Conservation (phyloP, 2,888 invertebrate genomes). For the Nomada lathburiana region DNA sequence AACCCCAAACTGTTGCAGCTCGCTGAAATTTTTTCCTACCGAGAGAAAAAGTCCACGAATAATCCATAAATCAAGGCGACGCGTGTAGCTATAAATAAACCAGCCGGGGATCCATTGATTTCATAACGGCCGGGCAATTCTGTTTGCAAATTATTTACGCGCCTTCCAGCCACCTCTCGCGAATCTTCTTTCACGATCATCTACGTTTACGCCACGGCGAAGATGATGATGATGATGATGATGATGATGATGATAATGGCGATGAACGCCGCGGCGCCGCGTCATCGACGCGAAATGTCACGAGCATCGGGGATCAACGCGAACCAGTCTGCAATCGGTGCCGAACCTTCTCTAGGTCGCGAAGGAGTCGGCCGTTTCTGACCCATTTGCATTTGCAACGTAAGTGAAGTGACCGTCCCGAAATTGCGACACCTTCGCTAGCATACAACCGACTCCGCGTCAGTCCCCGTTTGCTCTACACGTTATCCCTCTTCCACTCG, state of each 20-base stretch:
- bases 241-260: background rate
- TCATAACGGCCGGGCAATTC: conserved; percentile 42
- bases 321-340: conserved; percentile 21
- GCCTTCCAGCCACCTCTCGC: conserved; percentile 12
- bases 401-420: conserved; percentile 64
- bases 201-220: conserved; percentile 10
- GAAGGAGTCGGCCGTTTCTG: conserved; percentile 28
- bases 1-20: background rate
- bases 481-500: background rate
- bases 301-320: conserved; percentile 22
- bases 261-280: conserved; percentile 2
- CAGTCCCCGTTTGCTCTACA: conserved; percentile 7
- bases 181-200: conserved; percentile 7
- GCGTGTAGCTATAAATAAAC: conserved; percentile 45
- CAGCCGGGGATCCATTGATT: conserved; percentile 46
- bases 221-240: background rate
- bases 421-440: conserved; percentile 57
- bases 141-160: conserved; percentile 45
- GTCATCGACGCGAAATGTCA: conserved; percentile 57
- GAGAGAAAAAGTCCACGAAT: conserved; percentile 32
- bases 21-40: conserved; percentile 31
- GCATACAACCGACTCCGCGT: conserved; percentile 29
- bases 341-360: conserved; percentile 68
- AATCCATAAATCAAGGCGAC: conserved; percentile 45
- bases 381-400: conserved; percentile 73